Evolutionary conservation across 2,113 vertebrate genomes (phyloP).

Genomic region (Pygoscelis adeliae): DNA sequence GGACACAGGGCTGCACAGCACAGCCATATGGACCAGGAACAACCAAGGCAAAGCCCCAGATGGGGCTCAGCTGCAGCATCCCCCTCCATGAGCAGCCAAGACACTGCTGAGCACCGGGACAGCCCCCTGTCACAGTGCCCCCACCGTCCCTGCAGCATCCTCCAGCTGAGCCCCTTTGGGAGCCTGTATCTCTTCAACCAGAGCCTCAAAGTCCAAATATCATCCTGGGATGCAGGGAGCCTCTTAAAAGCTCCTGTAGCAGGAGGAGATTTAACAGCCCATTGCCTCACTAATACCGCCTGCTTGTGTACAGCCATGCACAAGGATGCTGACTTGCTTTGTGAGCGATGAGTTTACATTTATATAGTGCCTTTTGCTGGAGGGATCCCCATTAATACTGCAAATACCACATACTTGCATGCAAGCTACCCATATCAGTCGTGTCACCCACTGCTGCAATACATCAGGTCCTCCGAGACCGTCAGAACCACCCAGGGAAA

Average conservation of each 20-base stretch:
- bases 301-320: background rate
- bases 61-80: background rate
- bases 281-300: background rate
- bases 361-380: background rate
- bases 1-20: fast-evolving
- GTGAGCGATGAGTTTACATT: background rate
- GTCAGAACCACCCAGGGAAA: background rate
- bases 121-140: background rate
- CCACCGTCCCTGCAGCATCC: background rate
- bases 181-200: background rate
- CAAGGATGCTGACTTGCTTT: fast-evolving
- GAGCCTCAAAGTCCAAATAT: background rate
- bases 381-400: background rate
- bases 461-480: fast-evolving
- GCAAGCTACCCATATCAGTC: background rate
- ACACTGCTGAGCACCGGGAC: background rate
- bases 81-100: background rate
- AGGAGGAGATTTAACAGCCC: background rate
- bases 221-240: background rate
- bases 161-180: background rate
- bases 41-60: background rate
- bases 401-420: background rate
- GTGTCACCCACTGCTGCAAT: fast-evolving
- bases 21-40: fast-evolving
- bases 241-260: background rate